Percentiles rank a stretch among this genome's conserved stretches.
Evolutionary conservation across 1,140 invertebrate species (phyloP).

Genomic region (Pseudomyrmex dendroicus): DNA sequence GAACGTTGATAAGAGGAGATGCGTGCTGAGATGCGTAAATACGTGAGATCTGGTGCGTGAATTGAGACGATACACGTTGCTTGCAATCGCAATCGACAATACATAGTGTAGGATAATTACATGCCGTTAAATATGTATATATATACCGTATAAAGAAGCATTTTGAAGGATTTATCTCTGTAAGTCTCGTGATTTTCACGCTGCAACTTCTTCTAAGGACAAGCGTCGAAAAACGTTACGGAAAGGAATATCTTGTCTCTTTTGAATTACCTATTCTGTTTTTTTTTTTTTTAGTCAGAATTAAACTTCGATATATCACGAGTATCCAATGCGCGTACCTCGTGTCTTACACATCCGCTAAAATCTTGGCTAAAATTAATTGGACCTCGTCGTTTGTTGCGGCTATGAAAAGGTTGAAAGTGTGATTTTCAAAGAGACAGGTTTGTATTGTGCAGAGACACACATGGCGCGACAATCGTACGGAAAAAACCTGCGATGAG

Average conservation of each 20-base stretch:
- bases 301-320: neutral
- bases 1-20: neutral
- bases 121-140: neutral
- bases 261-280: neutral
- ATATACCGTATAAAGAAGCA: constrained; percentile 51
- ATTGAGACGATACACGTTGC: neutral
- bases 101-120: too few relatives aligned
- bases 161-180: neutral
- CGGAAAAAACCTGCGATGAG: constrained; percentile 45
- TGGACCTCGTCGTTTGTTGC: constrained; percentile 49
- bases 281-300: neutral
- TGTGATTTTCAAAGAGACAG: constrained; percentile 26
- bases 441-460: neutral
- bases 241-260: neutral
- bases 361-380: constrained; percentile 39
- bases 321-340: constrained; percentile 9
- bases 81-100: constrained; percentile 9
- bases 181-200: neutral
- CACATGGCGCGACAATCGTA: neutral
- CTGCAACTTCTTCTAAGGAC: neutral
- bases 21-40: neutral
- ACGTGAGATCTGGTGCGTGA: constrained; percentile 12
- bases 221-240: neutral
- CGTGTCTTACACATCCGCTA: constrained; percentile 6
- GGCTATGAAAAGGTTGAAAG: constrained; percentile 28